Conservation (phyloP, 2,888 invertebrate species). For the Thymelicus lineola region DNA sequence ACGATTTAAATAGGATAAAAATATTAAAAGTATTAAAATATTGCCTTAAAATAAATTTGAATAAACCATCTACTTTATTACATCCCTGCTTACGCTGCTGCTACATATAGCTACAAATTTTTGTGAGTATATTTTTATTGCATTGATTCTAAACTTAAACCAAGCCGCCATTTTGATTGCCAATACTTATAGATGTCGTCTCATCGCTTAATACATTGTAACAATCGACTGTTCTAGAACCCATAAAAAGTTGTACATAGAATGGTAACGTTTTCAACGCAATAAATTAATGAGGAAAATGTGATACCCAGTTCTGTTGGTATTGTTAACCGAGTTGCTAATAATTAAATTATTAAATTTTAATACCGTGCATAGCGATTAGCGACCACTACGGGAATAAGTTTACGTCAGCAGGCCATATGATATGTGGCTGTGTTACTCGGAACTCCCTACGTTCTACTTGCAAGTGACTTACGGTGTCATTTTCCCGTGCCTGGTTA, state of each 20-base stretch:
- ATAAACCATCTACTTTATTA: too few relatives aligned
- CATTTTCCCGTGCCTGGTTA: conserved; percentile 66
- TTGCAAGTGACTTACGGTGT: conserved; percentile 61
- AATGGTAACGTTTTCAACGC: conserved; percentile 43
- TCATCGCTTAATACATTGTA: neutral
- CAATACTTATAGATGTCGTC: neutral
- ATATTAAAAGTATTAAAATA: too few relatives aligned
- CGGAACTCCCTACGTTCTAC: conserved; percentile 63
- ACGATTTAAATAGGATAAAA: too few relatives aligned
- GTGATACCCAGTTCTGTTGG: conserved; percentile 47
- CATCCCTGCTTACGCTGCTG: too few relatives aligned
- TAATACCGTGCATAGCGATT: conserved; percentile 44
- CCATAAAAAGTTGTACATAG: conserved; percentile 27
- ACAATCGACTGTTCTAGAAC: conserved; percentile 27
- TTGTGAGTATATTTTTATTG: neutral
- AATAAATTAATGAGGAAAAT: conserved; percentile 60
- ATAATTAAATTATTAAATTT: too few relatives aligned
- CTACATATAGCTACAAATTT: too few relatives aligned
- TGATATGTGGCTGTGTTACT: conserved; percentile 53
- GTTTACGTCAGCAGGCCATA: conserved; percentile 51
- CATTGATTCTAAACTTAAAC: neutral
- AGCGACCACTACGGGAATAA: conserved; percentile 15
- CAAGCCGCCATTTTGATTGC: conserved; percentile 11
- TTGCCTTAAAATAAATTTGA: too few relatives aligned
- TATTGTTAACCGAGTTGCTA: conserved; percentile 54